Percentiles rank a stretch among this genome's conserved stretches.
Evolutionary conservation across 1,140 invertebrate genomes (phyloP).

Genomic region (Ceratoteleas bidentatus): DNA sequence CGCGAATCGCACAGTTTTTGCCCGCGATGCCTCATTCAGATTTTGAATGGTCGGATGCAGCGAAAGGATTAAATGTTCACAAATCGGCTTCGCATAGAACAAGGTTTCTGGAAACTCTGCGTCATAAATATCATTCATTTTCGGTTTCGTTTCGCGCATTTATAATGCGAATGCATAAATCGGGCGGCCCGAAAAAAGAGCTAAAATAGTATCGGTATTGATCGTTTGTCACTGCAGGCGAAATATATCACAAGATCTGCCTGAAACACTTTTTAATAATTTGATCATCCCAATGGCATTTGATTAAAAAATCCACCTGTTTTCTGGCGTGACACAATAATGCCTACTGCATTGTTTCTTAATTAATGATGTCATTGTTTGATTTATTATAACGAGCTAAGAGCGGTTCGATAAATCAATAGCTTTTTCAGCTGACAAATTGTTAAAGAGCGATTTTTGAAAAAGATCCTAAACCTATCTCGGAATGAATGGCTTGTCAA

Average conservation of each 20-base stretch:
- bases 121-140: conserved; percentile 2
- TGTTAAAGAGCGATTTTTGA: background rate
- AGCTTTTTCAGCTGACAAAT: background rate
- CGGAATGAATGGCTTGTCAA: background rate
- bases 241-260: background rate
- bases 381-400: conserved; percentile 4
- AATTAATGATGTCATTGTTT: conserved; percentile 6
- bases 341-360: conserved; percentile 1
- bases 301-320: background rate
- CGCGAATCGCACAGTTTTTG: background rate
- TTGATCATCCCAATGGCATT: background rate
- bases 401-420: too few relatives aligned
- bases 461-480: conserved; percentile 1
- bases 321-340: background rate
- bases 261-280: background rate
- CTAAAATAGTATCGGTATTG: background rate
- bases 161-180: conserved; percentile 1
- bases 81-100: too few relatives aligned
- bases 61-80: background rate
- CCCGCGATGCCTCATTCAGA: background rate
- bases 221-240: background rate
- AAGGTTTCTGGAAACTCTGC: background rate
- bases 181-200: background rate
- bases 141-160: background rate
- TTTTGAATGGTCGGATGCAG: background rate